Conservation (phyloP, 2,797 vertebrate species). For the Clangula hyemalis region DNA sequence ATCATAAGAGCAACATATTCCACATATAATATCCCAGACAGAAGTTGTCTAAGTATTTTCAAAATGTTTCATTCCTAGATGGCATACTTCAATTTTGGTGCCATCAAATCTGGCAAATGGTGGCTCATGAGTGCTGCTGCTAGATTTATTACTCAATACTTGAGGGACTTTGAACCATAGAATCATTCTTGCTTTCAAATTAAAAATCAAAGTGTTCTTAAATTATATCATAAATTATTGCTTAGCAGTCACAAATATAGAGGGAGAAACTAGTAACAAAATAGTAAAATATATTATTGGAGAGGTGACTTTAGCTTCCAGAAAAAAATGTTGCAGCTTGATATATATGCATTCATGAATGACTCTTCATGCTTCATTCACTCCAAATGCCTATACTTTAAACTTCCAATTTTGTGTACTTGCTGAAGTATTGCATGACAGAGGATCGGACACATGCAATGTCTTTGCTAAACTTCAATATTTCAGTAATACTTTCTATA, state of each 20-base stretch:
- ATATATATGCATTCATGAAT: not conserved
- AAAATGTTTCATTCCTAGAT: not conserved
- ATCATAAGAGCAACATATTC: not conserved
- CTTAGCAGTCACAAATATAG: conserved; percentile 19
- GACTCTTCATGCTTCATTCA: conserved; percentile 28
- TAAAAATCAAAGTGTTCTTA: conserved; percentile 5
- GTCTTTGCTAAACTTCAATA: not conserved
- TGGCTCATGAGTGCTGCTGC: not conserved
- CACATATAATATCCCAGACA: not conserved
- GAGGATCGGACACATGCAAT: not conserved
- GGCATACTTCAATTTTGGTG: not conserved
- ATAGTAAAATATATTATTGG: not conserved
- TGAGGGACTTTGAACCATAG: not conserved
- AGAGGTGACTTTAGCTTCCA: not conserved
- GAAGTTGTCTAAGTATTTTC: not conserved
- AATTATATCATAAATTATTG: not conserved
- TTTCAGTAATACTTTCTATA: conserved; percentile 4
- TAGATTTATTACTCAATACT: not conserved
- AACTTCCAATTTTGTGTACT: not conserved
- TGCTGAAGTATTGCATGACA: not conserved
- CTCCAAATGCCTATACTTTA: not conserved
- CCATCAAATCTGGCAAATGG: not conserved
- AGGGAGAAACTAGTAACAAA: not conserved
- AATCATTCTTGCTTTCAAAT: not conserved
- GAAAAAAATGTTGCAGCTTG: conserved; percentile 15